A percentile compares a stretch with the other conserved stretches of the same genome.
phyloP scores from a whole-genome alignment of 92 coral and sea anemone genomes.

The Desmophyllum pertusum region DNA sequence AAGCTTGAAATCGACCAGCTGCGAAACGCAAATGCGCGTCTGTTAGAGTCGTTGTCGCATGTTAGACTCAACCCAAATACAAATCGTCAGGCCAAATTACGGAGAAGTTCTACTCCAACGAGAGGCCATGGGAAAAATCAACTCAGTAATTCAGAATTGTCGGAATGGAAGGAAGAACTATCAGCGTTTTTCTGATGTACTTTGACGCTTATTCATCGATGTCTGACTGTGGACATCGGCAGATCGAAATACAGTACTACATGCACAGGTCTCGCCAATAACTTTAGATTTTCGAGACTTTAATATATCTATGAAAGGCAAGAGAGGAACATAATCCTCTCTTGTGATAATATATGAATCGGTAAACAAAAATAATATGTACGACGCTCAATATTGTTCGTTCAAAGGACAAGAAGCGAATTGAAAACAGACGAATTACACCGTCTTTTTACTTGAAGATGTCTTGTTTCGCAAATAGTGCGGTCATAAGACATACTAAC shows the following conservation, averaged over 20 bases:
- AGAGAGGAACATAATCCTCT: too few species aligned
- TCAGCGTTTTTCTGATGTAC: constrained; percentile 71
- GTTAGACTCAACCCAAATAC: constrained; percentile 38
- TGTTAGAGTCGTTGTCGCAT: constrained; percentile 74
- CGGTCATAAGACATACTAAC: not conserved
- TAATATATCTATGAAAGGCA: not conserved
- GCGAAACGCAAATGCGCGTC: constrained; percentile 67
- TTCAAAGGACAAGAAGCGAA: not conserved
- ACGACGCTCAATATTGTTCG: not conserved
- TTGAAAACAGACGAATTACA: not conserved
- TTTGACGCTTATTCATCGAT: not conserved
- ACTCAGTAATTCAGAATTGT: constrained; percentile 34
- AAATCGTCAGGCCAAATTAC: constrained; percentile 16
- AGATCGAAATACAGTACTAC: not conserved
- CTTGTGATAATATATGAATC: constrained; percentile 12
- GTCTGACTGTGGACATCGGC: not conserved
- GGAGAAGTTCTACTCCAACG: constrained; percentile 41
- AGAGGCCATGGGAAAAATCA: constrained; percentile 47
- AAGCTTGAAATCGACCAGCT: constrained; percentile 70
- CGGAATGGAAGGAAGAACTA: constrained; percentile 85
- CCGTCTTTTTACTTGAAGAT: not conserved
- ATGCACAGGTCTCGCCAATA: not conserved
- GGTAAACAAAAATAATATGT: not conserved
- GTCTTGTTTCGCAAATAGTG: too few species aligned
- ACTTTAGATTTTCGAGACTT: not conserved